Percentiles rank a stretch among this genome's conserved stretches.
Evolutionary conservation across 2,113 vertebrate genomes (phyloP).

Genomic region (Perognathus longimembris): DNA sequence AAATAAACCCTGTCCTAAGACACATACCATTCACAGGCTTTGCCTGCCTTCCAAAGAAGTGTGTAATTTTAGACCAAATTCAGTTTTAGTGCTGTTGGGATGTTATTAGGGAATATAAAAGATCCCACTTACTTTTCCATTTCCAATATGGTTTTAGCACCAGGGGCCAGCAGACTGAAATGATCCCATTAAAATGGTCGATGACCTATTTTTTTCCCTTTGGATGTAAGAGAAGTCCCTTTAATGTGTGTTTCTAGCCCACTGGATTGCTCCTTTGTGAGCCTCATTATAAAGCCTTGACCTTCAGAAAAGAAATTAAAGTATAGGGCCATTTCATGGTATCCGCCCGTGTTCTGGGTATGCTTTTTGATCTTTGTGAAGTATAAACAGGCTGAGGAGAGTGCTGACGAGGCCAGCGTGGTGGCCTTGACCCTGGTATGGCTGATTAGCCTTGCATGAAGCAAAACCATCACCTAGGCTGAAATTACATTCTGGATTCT

Average conservation of each 20-base stretch:
- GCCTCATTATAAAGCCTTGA: slow-evolving; percentile 65
- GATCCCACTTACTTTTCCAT: slow-evolving; percentile 54
- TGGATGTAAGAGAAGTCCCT: slow-evolving; percentile 55
- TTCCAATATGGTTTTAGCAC: slow-evolving; percentile 64
- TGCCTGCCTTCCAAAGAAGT: neutral
- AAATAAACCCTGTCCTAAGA: neutral
- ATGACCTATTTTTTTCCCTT: slow-evolving; percentile 71
- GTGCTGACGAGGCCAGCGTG: neutral
- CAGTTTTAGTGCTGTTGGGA: slow-evolving; percentile 23
- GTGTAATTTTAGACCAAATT: slow-evolving; percentile 58
- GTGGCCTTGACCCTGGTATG: neutral
- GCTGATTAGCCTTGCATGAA: slow-evolving; percentile 40
- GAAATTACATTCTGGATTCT: slow-evolving; percentile 21
- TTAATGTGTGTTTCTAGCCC: slow-evolving; percentile 47
- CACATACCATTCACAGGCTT: neutral
- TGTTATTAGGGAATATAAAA: slow-evolving; percentile 68
- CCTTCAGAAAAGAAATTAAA: slow-evolving; percentile 73
- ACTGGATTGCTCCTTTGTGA: slow-evolving; percentile 55
- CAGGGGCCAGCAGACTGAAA: slow-evolving; percentile 62
- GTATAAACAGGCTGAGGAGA: slow-evolving; percentile 51
- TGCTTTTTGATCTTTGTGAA: slow-evolving; percentile 59
- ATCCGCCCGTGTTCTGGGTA: neutral
- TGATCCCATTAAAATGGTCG: slow-evolving; percentile 77
- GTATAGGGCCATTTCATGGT: slow-evolving; percentile 37
- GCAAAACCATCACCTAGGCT: neutral